Percentiles rank a stretch among this genome's conserved stretches.
Conservation (phyloP, 2,797 vertebrate genomes). For the Trichosurus vulpecula region DNA sequence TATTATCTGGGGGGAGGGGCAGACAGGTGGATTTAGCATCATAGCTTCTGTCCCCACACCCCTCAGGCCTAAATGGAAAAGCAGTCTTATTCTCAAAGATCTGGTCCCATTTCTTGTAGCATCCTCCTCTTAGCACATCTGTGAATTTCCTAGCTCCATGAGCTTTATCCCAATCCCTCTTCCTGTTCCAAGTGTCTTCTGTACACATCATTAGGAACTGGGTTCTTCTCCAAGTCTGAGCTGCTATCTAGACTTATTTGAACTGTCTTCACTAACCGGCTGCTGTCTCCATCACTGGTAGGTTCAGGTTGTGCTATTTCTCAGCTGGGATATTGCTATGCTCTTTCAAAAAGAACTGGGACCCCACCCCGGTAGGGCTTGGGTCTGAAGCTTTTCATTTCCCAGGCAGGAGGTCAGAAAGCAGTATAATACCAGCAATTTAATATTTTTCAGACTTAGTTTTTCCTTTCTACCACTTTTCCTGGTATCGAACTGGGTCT, state of each 20-base stretch:
- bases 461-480: not conserved
- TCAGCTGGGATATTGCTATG: too few relatives aligned
- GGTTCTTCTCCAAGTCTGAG: not conserved
- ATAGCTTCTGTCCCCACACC: not conserved
- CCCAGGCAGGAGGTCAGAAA: not conserved
- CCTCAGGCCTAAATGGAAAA: not conserved
- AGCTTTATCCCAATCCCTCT: not conserved
- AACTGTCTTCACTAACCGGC: not conserved
- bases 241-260: not conserved
- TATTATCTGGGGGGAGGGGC: not conserved
- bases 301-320: not conserved
- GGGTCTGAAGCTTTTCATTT: not conserved
- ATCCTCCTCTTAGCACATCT: not conserved
- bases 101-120: not conserved
- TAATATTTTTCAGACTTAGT: not conserved
- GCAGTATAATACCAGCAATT: not conserved
- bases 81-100: not conserved
- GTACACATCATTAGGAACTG: not conserved
- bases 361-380: not conserved
- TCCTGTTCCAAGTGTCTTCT: not conserved
- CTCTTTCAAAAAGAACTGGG: not conserved
- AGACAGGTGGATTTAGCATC: not conserved
- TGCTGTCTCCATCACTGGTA: not conserved
- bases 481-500: not conserved
- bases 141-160: not conserved